Conservation (phyloP, 2,888 invertebrate species). For the Ophonus ardosiacus region DNA sequence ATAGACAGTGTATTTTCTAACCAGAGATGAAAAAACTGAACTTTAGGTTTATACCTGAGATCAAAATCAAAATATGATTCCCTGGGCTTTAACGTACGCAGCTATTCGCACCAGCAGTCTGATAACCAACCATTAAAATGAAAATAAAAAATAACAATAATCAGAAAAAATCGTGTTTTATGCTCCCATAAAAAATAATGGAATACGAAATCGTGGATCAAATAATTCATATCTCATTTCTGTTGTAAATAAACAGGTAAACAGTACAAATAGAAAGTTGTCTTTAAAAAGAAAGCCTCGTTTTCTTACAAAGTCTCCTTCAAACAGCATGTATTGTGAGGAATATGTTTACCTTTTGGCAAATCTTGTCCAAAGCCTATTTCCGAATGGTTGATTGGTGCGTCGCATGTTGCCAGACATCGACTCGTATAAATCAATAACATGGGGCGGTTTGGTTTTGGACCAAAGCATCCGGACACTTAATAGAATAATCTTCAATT, state of each 20-base stretch:
- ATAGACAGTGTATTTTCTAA: too few species aligned
- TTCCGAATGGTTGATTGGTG: background rate
- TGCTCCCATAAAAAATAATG: background rate
- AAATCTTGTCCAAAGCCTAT: background rate
- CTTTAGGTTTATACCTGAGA: too few species aligned
- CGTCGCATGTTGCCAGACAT: background rate
- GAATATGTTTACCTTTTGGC: background rate
- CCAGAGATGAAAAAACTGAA: too few species aligned
- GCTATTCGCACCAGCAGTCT: background rate
- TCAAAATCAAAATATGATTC: too few species aligned
- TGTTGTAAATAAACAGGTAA: background rate
- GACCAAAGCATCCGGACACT: conserved; percentile 30
- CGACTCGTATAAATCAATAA: background rate
- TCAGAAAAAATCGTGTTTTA: background rate
- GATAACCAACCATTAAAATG: background rate
- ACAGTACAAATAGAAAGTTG: background rate
- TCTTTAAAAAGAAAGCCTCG: background rate
- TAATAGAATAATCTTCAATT: conserved; percentile 35
- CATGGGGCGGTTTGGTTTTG: background rate
- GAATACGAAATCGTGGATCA: background rate
- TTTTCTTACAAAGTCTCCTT: background rate
- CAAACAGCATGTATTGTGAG: background rate
- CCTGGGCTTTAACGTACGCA: too few species aligned
- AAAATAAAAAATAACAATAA: background rate
- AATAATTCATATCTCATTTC: background rate